Evolutionary conservation across 2,113 vertebrate genomes (phyloP), one percentile per base, ranked within the genome.

Genomic region (Mohoua ochrocephala): DNA sequence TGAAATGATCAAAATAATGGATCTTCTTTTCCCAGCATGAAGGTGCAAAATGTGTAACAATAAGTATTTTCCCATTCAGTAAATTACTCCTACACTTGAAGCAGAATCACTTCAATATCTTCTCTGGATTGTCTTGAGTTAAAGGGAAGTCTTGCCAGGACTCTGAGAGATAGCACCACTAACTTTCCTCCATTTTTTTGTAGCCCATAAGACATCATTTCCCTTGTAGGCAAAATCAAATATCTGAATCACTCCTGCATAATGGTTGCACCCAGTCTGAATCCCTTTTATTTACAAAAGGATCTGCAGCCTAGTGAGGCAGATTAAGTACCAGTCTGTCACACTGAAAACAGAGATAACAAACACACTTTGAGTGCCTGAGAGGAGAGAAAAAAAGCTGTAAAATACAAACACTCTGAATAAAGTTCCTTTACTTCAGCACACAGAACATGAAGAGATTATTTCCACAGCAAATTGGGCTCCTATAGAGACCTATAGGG

Each of bases 291-390:
- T 87, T 93, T 95, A 49, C 69, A 83, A 79, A 79, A 37, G 53
- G 24, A 53, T 95, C 63, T 87, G 53, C 44, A 69, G 37, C 60
- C 44, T 59, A 44, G 33, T 71, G 84, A 89, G 56, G 44, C 70
- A 91, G 20, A 69, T 45, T 53, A 84, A 87, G 69, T 61, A 80
- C 68, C 54, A 39, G 69, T 50, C 80, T 74, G 73, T 52, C 70
- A 64, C 44, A 73, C 35, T 33, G n/a, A 82, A 75, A 91, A 47
- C 28, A 18, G 45, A 67, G 52, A 52, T 42, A 70, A 84, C 0
- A 0, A 70, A 84, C 0, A 0, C 15, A 59, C 20, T 65, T 70
- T 0, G 1, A 2, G 2, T 59, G 30, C 16, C 39, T 63, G 27
- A 69, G 14, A 67, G 30, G 9, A 80, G 52, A 59, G n/a, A 31